phyloP scores from a whole-genome alignment of 1,140 invertebrate species.

The Mercenaria mercenaria region DNA sequence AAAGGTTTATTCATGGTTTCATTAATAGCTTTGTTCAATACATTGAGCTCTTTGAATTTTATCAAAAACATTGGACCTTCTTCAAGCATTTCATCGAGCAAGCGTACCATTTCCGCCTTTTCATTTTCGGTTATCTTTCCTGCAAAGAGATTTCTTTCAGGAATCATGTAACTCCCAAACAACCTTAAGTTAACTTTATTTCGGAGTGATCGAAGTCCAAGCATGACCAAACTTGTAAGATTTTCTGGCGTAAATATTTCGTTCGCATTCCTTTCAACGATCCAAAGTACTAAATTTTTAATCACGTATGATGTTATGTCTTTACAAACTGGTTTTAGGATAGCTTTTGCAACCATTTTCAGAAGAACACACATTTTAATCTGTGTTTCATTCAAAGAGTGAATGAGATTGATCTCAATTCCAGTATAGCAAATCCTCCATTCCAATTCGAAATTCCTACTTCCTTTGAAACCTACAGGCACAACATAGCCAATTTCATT shows the following conservation, averaged over 20 bases:
- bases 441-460: not conserved
- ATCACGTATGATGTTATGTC: slow-evolving; percentile 29
- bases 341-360: not conserved
- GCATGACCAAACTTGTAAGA: not conserved
- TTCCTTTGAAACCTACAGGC: slow-evolving; percentile 8
- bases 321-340: slow-evolving; percentile 7
- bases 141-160: slow-evolving; percentile 25
- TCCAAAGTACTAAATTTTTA: slow-evolving; percentile 14
- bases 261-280: not conserved
- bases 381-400: not conserved
- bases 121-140: too few relatives aligned
- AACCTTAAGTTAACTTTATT: not conserved
- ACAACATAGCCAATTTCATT: not conserved
- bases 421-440: slow-evolving; percentile 9
- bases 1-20: too few relatives aligned
- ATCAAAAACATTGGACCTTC: too few relatives aligned
- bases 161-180: slow-evolving; percentile 21
- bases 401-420: not conserved
- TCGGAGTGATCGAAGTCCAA: not conserved
- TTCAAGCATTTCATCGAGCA: too few relatives aligned
- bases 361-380: not conserved
- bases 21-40: too few relatives aligned
- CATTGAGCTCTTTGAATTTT: too few relatives aligned
- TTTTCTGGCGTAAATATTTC: not conserved
- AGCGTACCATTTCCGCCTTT: too few relatives aligned